Evolutionary conservation across 2,888 invertebrate genomes (phyloP).

Genomic region (Tuberolachnus salignus): DNA sequence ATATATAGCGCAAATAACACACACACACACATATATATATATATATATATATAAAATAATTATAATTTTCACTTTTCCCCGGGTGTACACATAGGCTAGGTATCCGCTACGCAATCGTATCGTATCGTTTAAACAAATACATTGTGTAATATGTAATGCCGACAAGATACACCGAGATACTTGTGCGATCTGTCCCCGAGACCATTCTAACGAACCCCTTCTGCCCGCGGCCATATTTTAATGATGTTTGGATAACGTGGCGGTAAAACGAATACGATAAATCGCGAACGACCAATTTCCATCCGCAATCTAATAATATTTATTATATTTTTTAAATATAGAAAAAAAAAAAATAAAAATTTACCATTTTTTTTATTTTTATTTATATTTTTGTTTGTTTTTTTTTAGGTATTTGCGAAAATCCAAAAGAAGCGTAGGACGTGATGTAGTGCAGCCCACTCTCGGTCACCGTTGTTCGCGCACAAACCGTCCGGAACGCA

Average conservation of each 20-base stretch:
- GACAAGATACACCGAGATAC: background rate
- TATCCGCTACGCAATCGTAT: no score
- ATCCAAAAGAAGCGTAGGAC: conserved; percentile 17
- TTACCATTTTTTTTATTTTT: conserved; percentile 46
- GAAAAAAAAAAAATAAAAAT: background rate
- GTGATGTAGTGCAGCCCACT: background rate
- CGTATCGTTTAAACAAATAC: no score
- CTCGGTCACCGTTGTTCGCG: conserved; percentile 41
- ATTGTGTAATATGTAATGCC: no score
- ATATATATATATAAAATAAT: no score
- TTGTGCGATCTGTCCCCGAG: background rate
- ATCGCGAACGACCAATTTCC: no score
- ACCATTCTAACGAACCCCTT: no score
- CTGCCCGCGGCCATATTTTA: background rate
- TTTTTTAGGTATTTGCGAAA: background rate
- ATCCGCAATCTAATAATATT: no score
- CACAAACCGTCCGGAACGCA: conserved; percentile 51
- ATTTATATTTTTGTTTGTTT: no score
- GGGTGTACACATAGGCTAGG: no score
- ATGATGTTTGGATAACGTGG: no score
- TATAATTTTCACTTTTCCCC: conserved; percentile 48
- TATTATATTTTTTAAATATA: no score
- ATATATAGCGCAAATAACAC: background rate
- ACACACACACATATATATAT: background rate
- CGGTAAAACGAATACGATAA: no score